Conservation (phyloP, 1,140 invertebrate genomes). For the Scylla paramamosain region DNA sequence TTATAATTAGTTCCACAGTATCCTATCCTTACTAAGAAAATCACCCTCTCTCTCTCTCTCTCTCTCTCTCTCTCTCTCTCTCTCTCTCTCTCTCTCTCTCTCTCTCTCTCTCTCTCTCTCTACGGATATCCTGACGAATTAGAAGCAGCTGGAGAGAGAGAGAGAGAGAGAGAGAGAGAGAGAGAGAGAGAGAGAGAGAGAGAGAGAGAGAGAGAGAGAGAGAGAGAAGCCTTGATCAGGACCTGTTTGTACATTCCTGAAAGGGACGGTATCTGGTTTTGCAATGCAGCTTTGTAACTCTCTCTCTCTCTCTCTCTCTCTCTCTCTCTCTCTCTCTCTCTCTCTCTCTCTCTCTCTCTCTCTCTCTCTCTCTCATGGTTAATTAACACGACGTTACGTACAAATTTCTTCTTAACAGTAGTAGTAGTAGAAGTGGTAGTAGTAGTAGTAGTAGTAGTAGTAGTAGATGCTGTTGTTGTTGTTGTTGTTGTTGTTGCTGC, state of each 20-base stretch:
- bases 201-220: too few species aligned
- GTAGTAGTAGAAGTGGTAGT: too few species aligned
- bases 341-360: not conserved
- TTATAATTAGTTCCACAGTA: too few species aligned
- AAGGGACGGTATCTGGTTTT: not conserved
- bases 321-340: conserved; percentile 8
- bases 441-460: too few species aligned
- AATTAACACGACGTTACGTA: too few species aligned
- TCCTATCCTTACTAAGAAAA: not conserved
- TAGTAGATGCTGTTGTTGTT: too few species aligned
- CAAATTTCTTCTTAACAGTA: not conserved
- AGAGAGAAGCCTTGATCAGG: not conserved
- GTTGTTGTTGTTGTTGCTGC: too few species aligned
- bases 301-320: conserved; percentile 1
- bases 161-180: not conserved
- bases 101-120: conserved; percentile 10
- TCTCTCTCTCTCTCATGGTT: not conserved
- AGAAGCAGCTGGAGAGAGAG: not conserved
- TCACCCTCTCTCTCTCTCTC: not conserved
- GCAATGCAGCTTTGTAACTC: not conserved
- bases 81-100: not conserved
- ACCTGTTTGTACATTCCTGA: not conserved
- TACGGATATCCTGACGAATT: not conserved
- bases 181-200: not conserved
- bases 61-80: not conserved